These are phyloP conservation scores for Leucozona laternaria DNA, from an alignment of 2,888 invertebrate species.

Conservation along the genomic window DNA sequence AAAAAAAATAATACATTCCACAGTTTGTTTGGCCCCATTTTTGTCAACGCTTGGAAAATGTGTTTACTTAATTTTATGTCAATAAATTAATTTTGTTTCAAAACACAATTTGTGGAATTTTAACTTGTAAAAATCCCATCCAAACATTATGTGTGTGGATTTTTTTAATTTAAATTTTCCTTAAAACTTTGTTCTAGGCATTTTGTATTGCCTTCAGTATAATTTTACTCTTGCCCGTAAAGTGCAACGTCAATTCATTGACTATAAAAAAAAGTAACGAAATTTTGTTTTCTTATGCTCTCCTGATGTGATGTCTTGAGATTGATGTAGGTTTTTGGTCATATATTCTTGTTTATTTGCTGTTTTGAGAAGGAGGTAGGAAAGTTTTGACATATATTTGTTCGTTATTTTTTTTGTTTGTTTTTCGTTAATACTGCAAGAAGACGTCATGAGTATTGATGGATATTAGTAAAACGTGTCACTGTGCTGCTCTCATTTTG, in stretches of 20 bases:
- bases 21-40: no score
- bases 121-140: background rate
- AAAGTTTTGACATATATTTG: constrained; percentile 53
- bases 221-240: no score
- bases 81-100: background rate
- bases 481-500: constrained; percentile 71
- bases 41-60: no score
- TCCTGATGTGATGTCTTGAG: constrained; percentile 5
- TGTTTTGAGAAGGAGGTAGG: background rate
- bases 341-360: background rate
- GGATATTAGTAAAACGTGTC: constrained; percentile 74
- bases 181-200: no score
- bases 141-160: no score
- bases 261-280: background rate
- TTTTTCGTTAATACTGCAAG: constrained; percentile 16
- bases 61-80: no score
- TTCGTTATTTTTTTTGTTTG: background rate
- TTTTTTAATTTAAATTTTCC: no score
- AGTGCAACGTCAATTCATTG: no score
- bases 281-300: background rate
- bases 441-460: constrained; percentile 64
- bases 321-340: constrained; percentile 27
- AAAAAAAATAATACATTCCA: no score
- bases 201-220: no score
- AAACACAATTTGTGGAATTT: background rate